Evolutionary conservation across 2,113 vertebrate genomes (phyloP).

Genomic region (Merops nubicus): DNA sequence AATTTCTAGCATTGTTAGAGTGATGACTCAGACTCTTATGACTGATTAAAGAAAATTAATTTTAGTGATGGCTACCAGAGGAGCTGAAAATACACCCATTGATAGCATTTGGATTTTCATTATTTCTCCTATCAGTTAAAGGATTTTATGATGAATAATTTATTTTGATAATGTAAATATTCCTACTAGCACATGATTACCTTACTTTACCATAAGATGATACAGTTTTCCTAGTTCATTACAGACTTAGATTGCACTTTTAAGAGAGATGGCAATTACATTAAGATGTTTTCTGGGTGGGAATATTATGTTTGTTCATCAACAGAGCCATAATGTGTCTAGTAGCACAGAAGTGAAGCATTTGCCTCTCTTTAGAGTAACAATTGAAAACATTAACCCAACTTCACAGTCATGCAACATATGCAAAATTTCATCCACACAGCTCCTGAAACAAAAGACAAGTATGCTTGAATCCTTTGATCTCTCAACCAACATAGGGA

Average conservation of each 20-base stretch:
- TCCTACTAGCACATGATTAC: not conserved
- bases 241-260: not conserved
- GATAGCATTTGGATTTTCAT: not conserved
- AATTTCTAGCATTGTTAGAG: not conserved
- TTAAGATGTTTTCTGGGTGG: not conserved
- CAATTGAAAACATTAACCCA: conserved; percentile 55
- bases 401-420: not conserved
- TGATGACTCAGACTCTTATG: not conserved
- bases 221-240: not conserved
- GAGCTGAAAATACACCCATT: not conserved
- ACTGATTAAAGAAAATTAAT: not conserved
- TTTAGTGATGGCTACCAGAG: not conserved
- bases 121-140: conserved; percentile 26
- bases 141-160: not conserved
- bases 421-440: conserved; percentile 65
- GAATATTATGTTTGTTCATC: not conserved
- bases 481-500: conserved; percentile 29
- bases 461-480: conserved; percentile 65
- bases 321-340: not conserved
- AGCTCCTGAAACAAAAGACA: conserved; percentile 52
- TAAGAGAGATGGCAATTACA: not conserved
- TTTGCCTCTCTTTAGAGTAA: conserved; percentile 58
- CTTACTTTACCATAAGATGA: not conserved
- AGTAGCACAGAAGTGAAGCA: conserved; percentile 38
- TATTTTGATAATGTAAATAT: not conserved